These are phyloP conservation scores for Papilio elwesi DNA, from an alignment of 2,888 invertebrate genomes.

Conservation along the genomic window DNA sequence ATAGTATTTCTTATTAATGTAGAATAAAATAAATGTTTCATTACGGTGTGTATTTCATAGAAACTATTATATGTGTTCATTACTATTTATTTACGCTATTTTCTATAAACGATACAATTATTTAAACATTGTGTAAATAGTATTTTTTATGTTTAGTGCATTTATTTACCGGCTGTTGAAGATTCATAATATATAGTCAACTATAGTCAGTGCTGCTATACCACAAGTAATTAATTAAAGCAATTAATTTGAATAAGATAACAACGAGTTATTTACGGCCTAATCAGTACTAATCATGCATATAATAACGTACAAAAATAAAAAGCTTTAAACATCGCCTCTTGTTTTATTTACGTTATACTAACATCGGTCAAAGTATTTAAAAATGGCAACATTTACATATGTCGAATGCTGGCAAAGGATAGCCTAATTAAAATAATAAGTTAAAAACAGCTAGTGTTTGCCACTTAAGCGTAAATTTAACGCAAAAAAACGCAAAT, in stretches of 20 bases:
- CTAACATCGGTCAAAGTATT: too few species aligned
- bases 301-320: conserved; percentile 81
- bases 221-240: conserved; percentile 54
- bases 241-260: conserved; percentile 10
- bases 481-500: too few species aligned
- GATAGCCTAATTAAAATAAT: too few species aligned
- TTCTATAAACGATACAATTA: conserved; percentile 56
- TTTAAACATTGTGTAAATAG: conserved; percentile 72
- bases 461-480: too few species aligned
- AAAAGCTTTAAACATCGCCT: conserved; percentile 78
- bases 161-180: conserved; percentile 78
- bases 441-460: too few species aligned
- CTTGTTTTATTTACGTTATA: conserved; percentile 46
- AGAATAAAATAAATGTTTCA: conserved; percentile 54
- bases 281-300: conserved; percentile 72
- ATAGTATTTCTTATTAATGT: conserved; percentile 70
- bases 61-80: conserved; percentile 62
- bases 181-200: conserved; percentile 63
- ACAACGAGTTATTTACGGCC: conserved; percentile 47
- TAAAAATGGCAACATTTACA: too few species aligned
- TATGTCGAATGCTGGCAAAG: too few species aligned
- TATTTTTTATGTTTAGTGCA: conserved; percentile 76
- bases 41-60: conserved; percentile 56
- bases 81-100: conserved; percentile 69
- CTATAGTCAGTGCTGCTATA: conserved; percentile 58